Base-by-base conservation (phyloP, 2,113 vertebrate genomes). In the Hassar affinis region DNA sequence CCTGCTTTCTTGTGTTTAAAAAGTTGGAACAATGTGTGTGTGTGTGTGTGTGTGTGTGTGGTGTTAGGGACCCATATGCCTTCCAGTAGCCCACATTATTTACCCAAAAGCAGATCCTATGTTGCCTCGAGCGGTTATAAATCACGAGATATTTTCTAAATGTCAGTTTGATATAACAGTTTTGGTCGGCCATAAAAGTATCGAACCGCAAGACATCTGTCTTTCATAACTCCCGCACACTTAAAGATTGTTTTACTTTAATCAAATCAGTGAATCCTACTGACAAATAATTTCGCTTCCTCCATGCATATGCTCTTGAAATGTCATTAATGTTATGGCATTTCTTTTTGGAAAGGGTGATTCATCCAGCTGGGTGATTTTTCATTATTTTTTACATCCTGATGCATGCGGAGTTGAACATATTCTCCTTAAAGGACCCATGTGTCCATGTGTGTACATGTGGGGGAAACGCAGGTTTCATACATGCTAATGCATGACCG, bases 131-230 rank as follows among this genome's bases (percentile, higher is more conserved):
- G 9, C 3, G 10, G 49, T 54, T 25, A 78, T 78, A 78, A 78
- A 78, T 78, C 56, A 59, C 45, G 33, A 42, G 25, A 77, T 77
- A 56, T 38, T 74, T 77, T 57, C 75, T 38, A 57, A 78, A 57
- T 14, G 76, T 78, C 76, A 42, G 75, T 78, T 57, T 42, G 22
- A 78, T 78, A 78, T 38, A 42, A 33, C 75, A 57, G 52, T 42
- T 25, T n/a, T 78, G 52, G 20, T 38, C 1, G 6, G 18, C 51
- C 2, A 42, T 45, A 45, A 61, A 17, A 61, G 35, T n/a, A 42
- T 45, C 0, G 22, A 45, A 78, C 77, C 77, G 18, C 38, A 61
- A 78, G 56, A 78, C 77, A 78, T 61, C 77, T 78, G 77, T 78
- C 56, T 78, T 78, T 61, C 12, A 78, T 78, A 78, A 78, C 20